Conservation (phyloP, 2,888 invertebrate genomes). For the Microctonus hyperodae region DNA sequence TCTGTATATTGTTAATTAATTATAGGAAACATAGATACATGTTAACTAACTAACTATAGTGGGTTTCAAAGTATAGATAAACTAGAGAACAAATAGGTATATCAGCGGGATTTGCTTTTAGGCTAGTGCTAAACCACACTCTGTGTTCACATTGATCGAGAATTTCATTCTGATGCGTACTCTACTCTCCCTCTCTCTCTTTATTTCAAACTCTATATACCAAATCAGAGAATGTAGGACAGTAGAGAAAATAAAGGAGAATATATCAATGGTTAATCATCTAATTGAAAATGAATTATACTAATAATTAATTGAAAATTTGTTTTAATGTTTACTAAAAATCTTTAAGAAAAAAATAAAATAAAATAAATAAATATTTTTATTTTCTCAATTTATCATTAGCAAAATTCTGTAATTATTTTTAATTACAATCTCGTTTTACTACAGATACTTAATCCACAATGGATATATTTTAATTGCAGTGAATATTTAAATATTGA, state of each 20-base stretch:
- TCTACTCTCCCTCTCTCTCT: too few species aligned
- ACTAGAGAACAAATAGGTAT: neutral
- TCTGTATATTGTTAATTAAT: too few species aligned
- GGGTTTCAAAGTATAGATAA: neutral
- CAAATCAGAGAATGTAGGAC: too few species aligned
- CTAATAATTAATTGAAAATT: neutral
- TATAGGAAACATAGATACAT: too few species aligned
- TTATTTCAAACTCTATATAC: too few species aligned
- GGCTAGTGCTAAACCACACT: neutral
- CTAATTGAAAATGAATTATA: neutral
- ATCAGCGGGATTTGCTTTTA: constrained; percentile 1
- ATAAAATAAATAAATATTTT: neutral
- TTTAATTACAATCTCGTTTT: neutral
- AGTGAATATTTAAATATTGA: neutral
- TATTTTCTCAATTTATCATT: neutral
- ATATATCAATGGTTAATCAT: too few species aligned
- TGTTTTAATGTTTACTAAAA: neutral
- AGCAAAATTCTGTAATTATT: neutral
- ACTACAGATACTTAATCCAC: neutral
- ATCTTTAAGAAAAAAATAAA: too few species aligned
- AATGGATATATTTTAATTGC: neutral
- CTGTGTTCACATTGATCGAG: constrained; percentile 8
- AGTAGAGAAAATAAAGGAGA: too few species aligned
- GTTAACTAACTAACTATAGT: constrained; percentile 6
- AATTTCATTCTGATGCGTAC: constrained; percentile 12